phyloP scores from a whole-genome alignment of 2,797 vertebrate species.

The Remorina albescens region DNA sequence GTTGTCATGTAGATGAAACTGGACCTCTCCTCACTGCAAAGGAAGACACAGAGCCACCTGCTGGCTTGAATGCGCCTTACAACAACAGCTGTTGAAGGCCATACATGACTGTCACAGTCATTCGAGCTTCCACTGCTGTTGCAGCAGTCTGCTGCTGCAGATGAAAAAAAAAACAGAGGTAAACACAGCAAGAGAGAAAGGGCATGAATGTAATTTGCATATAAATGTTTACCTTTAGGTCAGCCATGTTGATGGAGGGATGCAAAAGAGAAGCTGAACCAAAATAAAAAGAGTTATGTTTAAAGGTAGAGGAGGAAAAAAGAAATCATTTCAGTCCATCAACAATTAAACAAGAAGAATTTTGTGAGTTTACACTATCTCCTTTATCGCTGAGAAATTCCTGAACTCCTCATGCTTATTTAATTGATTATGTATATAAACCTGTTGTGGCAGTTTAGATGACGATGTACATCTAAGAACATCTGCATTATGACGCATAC shows the following conservation, averaged over 20 bases:
- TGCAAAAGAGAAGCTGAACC: not conserved
- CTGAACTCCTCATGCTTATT: constrained; percentile 16
- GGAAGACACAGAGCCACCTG: constrained; percentile 64
- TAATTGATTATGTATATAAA: constrained; percentile 49
- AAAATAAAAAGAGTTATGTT: constrained; percentile 13
- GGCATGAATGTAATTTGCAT: not conserved
- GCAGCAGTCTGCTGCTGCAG: constrained; percentile 36
- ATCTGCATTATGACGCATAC: constrained; percentile 41
- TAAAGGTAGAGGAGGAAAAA: constrained; percentile 4
- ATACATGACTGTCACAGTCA: constrained; percentile 55
- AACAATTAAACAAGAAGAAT: constrained; percentile 13
- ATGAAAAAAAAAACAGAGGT: constrained; percentile 8
- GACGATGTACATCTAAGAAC: constrained; percentile 42
- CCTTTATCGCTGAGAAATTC: not conserved
- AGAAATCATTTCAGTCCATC: constrained; percentile 7
- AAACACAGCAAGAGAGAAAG: constrained; percentile 12
- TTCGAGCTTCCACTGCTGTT: constrained; percentile 41
- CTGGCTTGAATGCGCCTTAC: constrained; percentile 59
- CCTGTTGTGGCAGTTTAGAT: constrained; percentile 32
- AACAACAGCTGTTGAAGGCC: constrained; percentile 69
- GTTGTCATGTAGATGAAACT: constrained; percentile 14
- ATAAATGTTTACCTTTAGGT: not conserved
- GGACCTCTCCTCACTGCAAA: not conserved
- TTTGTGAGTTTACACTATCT: constrained; percentile 2
- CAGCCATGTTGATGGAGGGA: not conserved